Base-by-base conservation (phyloP, 2,797 vertebrate species). In the Coilia nasus region DNA sequence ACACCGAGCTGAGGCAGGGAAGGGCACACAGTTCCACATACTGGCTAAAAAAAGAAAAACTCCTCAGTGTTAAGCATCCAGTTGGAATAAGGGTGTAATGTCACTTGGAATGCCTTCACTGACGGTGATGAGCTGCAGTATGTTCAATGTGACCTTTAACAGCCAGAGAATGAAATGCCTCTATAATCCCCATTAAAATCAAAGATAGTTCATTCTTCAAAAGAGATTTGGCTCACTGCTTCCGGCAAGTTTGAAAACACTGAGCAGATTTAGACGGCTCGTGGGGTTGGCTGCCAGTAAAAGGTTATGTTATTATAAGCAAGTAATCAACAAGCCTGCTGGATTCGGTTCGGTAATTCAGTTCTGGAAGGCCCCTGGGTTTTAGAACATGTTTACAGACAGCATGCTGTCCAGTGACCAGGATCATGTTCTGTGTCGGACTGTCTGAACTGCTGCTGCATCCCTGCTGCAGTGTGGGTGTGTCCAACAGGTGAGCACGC, bases 401-500 rank as follows among this genome's bases (percentile, higher is more conserved):
- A 59, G 11, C 57, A 21, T 17, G 21, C 17, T 3, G 15, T 28
- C 12, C 67, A 35, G 71, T 78, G 31, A 28, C 6, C 67, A 75
- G 67, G 31, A 17, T 75, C 67, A 75, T 75, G 67, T 15, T 75
- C 31, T 28, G 28, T 41, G 28, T 41, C 10, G 2, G 14, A 54
- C 50, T 54, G 7, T 2, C 71, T 78, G 35, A 12, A 31, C 35
- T 21, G 71, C 14, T 28, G 25, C 15, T 31, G 64, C 0, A 25
- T 5, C 28, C 14, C 67, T 75, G 67, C 35, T 21, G 71, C 71
- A 78, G 71, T 44, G 67, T 54, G 50, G 41, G 71, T 9, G 71
- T 78, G 71, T 78, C 71, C 71, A 78, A 78, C 71, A 78, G 35
- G 35, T 44, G 31, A 9, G 71, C 15, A 11, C 71, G 19, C 71